Evolutionary conservation across 2,888 invertebrate genomes (phyloP), one percentile per base, ranked within the genome.

Genomic region (Allophyes oxyacanthae): DNA sequence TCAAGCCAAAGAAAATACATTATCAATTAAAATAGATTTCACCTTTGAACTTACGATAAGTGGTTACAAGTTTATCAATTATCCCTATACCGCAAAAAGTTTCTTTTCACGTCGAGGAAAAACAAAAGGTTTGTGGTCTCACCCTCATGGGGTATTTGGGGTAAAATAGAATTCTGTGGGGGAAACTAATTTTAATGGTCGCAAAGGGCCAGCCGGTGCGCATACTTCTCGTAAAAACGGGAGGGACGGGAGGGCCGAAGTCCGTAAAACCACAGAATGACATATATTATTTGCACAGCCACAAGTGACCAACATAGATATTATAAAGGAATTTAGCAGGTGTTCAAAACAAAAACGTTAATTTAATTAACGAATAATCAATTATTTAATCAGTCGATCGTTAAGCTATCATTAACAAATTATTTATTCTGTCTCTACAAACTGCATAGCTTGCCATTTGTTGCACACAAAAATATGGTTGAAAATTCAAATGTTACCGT

Each of bases 141-240:
- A 60, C 52, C 76, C 80, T 73, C 75, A 76, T 70, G 83, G 64
- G 56, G 54, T 50, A 68, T 71, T 70, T 63, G 73, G 43, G 56
- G 51, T 66, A 58, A 80, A 85, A 87, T 87, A 85, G 82, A 87
- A 86, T 85, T 81, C 75, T 76, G 80, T 75, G 76, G 77, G 78
- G 70, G 75, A 83, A 87, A 87, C 85, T 85, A 85, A 88, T 86
- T 86, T 84, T 83, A 85, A 87, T 84, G 80, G 78, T 41, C 56
- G 48, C 61, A 48, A 62, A 62, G 55, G 69, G 66, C 63, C 55
- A n/a, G n/a, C 54, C 62, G 68, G 70, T 2, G 71, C 66, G 57
- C 67, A 74, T 72, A 72, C 72, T 73, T 75, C 64, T 66, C 65
- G 59, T 46, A 69, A 68, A 62, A 65, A 48, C 56, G 45, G 20